A percentile compares a stretch with the other conserved stretches of the same genome.
Evolutionary conservation across 2,113 vertebrate species (phyloP).

Genomic region (Hypomesus transpacificus): DNA sequence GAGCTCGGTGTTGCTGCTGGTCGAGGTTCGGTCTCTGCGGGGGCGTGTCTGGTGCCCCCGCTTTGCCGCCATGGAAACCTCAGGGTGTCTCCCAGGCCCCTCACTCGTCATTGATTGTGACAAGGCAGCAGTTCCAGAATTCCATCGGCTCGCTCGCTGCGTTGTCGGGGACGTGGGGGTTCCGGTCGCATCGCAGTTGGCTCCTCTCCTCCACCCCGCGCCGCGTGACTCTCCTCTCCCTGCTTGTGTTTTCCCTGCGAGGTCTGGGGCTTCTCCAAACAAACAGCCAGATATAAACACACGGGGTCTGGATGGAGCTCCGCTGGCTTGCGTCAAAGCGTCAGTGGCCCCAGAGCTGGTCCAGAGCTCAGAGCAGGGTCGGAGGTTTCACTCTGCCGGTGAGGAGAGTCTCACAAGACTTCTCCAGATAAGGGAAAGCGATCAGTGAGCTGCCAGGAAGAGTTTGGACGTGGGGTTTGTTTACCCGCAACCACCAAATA

Average conservation of each 20-base stretch:
- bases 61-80: conserved; percentile 35
- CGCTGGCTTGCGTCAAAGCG: conserved; percentile 65
- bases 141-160: conserved; percentile 37
- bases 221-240: conserved; percentile 51
- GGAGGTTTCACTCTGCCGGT: too few species aligned
- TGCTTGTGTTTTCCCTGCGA: conserved; percentile 68
- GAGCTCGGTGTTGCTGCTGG: conserved; percentile 8
- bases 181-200: conserved; percentile 37
- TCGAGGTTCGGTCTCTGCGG: neutral
- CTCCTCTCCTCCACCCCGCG: conserved; percentile 33
- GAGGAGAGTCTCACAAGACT: too few species aligned
- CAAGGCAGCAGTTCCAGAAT: conserved; percentile 34
- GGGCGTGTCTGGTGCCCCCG: conserved; percentile 20
- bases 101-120: conserved; percentile 35
- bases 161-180: conserved; percentile 37
- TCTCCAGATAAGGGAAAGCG: too few species aligned
- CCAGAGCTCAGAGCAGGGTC: too few species aligned
- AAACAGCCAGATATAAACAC: conserved; percentile 69
- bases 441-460: too few species aligned
- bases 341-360: conserved; percentile 23
- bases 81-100: conserved; percentile 27
- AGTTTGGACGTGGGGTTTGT: too few species aligned
- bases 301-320: conserved; percentile 64
- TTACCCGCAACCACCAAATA: too few species aligned
- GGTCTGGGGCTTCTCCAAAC: conserved; percentile 71